These are phyloP conservation scores for Antheraea assamensis DNA, from an alignment of 2,888 invertebrate species.

Conservation along the genomic window DNA sequence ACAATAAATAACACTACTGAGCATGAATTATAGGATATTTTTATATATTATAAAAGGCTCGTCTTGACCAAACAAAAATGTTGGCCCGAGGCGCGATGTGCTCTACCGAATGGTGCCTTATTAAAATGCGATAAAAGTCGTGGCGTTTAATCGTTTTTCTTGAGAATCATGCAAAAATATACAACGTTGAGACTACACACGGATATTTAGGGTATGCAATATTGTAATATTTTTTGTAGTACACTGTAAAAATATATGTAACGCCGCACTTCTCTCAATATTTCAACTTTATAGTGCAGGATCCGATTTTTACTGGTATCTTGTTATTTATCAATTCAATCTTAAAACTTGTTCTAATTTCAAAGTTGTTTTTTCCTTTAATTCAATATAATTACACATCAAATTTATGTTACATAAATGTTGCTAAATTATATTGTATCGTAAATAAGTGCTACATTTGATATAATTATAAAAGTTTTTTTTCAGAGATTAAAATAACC, in stretches of 20 bases:
- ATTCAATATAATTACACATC: background rate
- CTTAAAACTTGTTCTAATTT: background rate
- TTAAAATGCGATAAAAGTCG: slow-evolving; percentile 67
- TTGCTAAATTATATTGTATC: no score
- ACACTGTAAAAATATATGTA: background rate
- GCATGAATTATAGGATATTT: slow-evolving; percentile 35
- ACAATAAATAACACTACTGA: slow-evolving; percentile 38
- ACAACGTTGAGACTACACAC: slow-evolving; percentile 33
- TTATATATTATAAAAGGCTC: slow-evolving; percentile 38
- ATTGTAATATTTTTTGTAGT: background rate
- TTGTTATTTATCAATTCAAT: background rate
- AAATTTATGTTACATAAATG: background rate
- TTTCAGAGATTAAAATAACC: background rate
- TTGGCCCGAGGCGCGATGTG: slow-evolving; percentile 41
- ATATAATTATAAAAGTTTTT: background rate
- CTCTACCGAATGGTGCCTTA: slow-evolving; percentile 47
- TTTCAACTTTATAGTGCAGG: background rate
- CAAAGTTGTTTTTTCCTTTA: background rate
- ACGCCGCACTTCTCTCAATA: background rate
- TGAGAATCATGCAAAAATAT: slow-evolving; percentile 46
- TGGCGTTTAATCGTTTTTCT: slow-evolving; percentile 57
- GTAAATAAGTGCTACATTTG: background rate
- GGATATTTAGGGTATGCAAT: slow-evolving; percentile 13
- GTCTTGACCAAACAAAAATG: slow-evolving; percentile 43
- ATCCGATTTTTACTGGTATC: background rate